These are phyloP conservation scores for Disparrhopalites patrizii DNA, from an alignment of 2,888 invertebrate genomes.

Conservation along the genomic window DNA sequence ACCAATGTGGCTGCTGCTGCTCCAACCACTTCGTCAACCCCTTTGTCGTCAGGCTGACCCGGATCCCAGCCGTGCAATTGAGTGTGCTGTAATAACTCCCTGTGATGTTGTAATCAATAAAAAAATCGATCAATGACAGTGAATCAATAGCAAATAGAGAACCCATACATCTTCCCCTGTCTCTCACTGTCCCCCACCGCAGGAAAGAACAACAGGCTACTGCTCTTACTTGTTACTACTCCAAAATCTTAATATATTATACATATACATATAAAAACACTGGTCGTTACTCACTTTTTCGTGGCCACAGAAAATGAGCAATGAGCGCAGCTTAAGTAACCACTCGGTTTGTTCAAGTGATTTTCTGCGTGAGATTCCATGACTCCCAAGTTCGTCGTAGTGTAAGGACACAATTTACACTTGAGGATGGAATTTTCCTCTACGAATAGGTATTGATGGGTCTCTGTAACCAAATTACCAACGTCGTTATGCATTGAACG, in stretches of 20 bases:
- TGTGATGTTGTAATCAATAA: conserved; percentile 31
- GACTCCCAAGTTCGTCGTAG: conserved; percentile 58
- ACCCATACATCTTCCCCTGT: neutral
- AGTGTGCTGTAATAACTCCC: conserved; percentile 63
- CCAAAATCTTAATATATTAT: neutral
- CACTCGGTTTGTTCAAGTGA: conserved; percentile 51
- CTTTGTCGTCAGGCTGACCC: conserved; percentile 8
- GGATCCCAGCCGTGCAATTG: conserved; percentile 57
- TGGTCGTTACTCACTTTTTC: conserved; percentile 61
- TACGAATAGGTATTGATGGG: conserved; percentile 33
- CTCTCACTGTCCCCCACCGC: too few relatives aligned
- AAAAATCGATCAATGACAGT: neutral
- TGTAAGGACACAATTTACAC: conserved; percentile 72
- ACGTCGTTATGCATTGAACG: too few relatives aligned
- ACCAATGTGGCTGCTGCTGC: conserved; percentile 34
- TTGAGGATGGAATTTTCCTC: conserved; percentile 37
- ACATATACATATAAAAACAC: neutral
- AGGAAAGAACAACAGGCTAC: too few relatives aligned
- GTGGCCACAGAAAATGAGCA: conserved; percentile 74
- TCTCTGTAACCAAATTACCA: conserved; percentile 26
- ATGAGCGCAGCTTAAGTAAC: conserved; percentile 70
- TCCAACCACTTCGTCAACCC: conserved; percentile 15
- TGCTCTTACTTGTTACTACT: too few relatives aligned
- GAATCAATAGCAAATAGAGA: neutral
- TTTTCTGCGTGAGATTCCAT: conserved; percentile 64